phyloP scores from a whole-genome alignment of 2,888 invertebrate species.

The Perdita meconis region DNA sequence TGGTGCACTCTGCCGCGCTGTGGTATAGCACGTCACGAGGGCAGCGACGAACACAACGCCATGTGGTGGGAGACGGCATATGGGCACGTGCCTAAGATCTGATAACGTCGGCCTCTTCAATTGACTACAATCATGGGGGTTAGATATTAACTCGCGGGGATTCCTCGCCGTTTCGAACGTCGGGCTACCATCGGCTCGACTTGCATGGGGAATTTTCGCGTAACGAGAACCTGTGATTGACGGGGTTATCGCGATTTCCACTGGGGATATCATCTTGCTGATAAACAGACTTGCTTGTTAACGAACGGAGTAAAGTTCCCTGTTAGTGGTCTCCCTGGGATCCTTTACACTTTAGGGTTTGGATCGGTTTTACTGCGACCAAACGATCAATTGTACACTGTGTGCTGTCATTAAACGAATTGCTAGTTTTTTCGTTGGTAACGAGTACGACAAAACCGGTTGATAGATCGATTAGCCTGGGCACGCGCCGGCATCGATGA shows the following conservation, averaged over 20 bases:
- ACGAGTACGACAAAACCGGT: constrained; percentile 54
- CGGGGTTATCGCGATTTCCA: constrained; percentile 65
- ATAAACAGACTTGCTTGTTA: neutral
- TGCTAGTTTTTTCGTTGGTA: constrained; percentile 42
- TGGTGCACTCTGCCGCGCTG: constrained; percentile 30
- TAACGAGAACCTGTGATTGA: constrained; percentile 76
- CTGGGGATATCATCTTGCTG: constrained; percentile 18
- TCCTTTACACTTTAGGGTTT: neutral
- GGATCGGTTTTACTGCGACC: neutral
- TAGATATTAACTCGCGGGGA: constrained; percentile 78
- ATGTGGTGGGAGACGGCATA: constrained; percentile 77
- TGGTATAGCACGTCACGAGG: constrained; percentile 55
- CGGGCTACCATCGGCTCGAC: constrained; percentile 14
- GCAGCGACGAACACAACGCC: constrained; percentile 57
- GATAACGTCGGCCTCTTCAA: constrained; percentile 79
- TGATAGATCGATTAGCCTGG: constrained; percentile 58
- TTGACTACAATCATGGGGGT: constrained; percentile 80
- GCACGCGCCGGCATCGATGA: constrained; percentile 53
- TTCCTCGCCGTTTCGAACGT: constrained; percentile 51
- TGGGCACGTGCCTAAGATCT: constrained; percentile 81
- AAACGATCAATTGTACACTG: constrained; percentile 25
- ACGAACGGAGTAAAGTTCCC: neutral
- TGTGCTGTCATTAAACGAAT: constrained; percentile 59
- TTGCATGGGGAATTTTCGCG: constrained; percentile 64
- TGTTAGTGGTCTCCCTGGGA: too few species aligned